These are phyloP conservation scores for Channa argus DNA, from an alignment of 2,113 vertebrate species.

Conservation along the genomic window DNA sequence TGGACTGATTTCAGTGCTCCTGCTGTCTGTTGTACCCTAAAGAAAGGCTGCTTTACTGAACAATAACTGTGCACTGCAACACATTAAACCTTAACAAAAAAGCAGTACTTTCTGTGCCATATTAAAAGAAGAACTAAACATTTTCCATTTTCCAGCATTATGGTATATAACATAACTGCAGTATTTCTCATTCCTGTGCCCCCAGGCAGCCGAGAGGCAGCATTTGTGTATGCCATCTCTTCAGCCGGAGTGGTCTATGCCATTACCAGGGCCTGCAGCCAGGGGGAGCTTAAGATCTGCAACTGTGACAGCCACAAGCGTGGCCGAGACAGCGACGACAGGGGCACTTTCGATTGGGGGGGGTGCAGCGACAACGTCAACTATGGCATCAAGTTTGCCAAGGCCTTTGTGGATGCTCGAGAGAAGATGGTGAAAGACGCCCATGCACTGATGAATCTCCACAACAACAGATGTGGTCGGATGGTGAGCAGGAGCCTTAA, in stretches of 20 bases:
- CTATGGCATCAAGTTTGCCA: constrained; percentile 95
- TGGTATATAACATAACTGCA: neutral
- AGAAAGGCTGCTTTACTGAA: neutral
- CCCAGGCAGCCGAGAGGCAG: constrained; percentile 95
- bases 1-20: constrained; percentile 42
- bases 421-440: constrained; percentile 96
- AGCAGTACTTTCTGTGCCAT: neutral
- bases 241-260: constrained; percentile 97
- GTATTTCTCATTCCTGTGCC: neutral
- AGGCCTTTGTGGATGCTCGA: constrained; percentile 94
- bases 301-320: constrained; percentile 91
- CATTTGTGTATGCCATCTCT: constrained; percentile 97
- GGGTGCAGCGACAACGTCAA: constrained; percentile 99
- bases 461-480: constrained; percentile 97
- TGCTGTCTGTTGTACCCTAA: constrained; percentile 14
- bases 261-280: constrained; percentile 96
- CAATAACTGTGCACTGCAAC: neutral
- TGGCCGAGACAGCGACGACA: constrained; percentile 87
- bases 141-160: neutral
- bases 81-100: neutral
- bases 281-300: constrained; percentile 95
- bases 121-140: too few species aligned
- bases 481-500: constrained; percentile 87
- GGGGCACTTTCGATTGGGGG: constrained; percentile 95
- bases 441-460: constrained; percentile 95